Percentiles rank a stretch among this genome's conserved stretches.
Conservation (phyloP, 2,113 vertebrate genomes). For the Gymnogyps californianus region DNA sequence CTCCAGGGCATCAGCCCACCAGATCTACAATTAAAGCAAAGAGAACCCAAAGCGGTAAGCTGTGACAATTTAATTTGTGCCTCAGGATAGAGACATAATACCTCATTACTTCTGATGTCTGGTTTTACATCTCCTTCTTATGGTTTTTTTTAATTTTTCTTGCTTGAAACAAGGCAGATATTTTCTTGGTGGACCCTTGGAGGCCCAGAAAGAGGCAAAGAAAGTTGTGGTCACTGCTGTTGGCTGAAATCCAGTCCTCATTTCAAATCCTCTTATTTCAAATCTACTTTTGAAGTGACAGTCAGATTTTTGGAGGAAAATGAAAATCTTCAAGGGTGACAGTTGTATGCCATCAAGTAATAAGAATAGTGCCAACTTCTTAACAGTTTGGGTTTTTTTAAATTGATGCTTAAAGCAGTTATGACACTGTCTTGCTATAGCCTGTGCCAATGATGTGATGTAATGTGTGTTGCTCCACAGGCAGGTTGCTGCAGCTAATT, state of each 20-base stretch:
- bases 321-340: neutral
- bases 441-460: neutral
- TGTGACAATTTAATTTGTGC: neutral
- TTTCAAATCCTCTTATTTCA: neutral
- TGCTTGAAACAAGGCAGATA: neutral
- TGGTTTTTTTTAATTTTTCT: neutral
- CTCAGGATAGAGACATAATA: neutral
- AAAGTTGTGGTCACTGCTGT: neutral
- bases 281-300: neutral
- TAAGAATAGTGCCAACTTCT: neutral
- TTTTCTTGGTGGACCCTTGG: neutral
- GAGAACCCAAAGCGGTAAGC: neutral
- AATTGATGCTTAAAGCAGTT: neutral
- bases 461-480: neutral
- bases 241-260: neutral
- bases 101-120: neutral
- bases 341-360: neutral
- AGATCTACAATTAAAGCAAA: neutral
- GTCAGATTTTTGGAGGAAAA: neutral
- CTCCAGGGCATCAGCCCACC: neutral
- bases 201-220: neutral
- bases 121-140: neutral
- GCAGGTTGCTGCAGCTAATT: constrained; percentile 14
- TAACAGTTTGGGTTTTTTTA: neutral
- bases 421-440: neutral